Conservation (phyloP, 2,888 invertebrate genomes). For the Drosophila anceps region DNA sequence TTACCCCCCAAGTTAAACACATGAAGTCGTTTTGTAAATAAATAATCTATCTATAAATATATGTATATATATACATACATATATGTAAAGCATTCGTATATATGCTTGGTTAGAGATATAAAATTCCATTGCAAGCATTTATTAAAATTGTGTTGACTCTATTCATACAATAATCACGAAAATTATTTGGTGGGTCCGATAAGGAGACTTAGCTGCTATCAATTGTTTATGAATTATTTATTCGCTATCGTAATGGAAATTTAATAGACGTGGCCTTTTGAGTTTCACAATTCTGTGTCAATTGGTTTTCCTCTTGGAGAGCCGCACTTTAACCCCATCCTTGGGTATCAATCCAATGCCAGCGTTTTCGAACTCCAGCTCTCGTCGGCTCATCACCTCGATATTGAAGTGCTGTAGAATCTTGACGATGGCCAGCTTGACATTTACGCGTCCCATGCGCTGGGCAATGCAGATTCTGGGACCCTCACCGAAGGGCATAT, state of each 20-base stretch:
- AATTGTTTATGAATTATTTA: constrained; percentile 1
- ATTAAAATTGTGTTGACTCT: constrained; percentile 62
- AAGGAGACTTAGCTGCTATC: constrained; percentile 19
- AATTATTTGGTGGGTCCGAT: constrained; percentile 17
- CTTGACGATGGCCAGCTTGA: constrained; percentile 76
- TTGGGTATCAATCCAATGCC: constrained; percentile 73
- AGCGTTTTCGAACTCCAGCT: constrained; percentile 71
- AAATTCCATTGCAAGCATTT: constrained; percentile 53
- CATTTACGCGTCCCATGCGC: constrained; percentile 79
- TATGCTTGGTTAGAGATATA: constrained; percentile 37
- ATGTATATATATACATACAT: neutral
- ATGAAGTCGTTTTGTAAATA: constrained; percentile 48
- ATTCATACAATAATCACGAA: constrained; percentile 18
- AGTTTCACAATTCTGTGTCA: constrained; percentile 12
- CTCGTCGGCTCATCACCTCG: constrained; percentile 63
- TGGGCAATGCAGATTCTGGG: constrained; percentile 84
- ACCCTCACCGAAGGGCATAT: constrained; percentile 85
- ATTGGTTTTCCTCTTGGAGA: constrained; percentile 51
- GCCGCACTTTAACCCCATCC: constrained; percentile 72
- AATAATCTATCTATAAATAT: constrained; percentile 23
- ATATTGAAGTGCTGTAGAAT: constrained; percentile 75
- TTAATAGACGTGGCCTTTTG: neutral
- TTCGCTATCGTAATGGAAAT: constrained; percentile 4
- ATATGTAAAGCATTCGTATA: neutral
- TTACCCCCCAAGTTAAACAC: constrained; percentile 20